A percentile compares a stretch with the other conserved stretches of the same genome.
phyloP scores from a whole-genome alignment of 2,113 vertebrate species.

The Motacilla tschutschensis region DNA sequence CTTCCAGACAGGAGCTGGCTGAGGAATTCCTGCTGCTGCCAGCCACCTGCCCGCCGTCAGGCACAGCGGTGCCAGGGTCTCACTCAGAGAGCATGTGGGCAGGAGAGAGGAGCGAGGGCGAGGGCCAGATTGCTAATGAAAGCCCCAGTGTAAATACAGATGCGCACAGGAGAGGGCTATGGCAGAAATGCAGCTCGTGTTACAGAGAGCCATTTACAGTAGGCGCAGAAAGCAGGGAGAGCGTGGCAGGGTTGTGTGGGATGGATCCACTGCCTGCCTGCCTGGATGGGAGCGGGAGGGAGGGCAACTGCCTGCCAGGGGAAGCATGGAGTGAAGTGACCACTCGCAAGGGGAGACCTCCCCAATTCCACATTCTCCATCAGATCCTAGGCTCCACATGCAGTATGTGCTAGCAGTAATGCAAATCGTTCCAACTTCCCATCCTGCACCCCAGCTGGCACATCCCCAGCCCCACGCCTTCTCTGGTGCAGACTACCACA shows the following conservation, averaged over 20 bases:
- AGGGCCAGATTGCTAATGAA: conserved; percentile 7
- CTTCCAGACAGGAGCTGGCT: background rate
- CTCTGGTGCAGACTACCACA: too few species aligned
- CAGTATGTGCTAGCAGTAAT: background rate
- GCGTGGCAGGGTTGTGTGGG: background rate
- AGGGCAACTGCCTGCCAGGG: background rate
- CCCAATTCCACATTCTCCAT: background rate
- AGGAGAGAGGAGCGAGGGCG: background rate
- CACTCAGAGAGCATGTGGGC: background rate
- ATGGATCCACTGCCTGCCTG: background rate
- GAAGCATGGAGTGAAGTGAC: background rate
- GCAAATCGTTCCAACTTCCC: background rate
- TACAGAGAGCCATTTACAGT: conserved; percentile 42
- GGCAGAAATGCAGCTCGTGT: conserved; percentile 45
- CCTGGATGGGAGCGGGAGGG: background rate
- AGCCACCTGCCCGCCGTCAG: background rate
- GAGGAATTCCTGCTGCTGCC: background rate
- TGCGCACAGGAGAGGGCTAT: background rate
- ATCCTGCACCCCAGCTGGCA: accelerated
- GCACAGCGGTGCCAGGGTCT: background rate
- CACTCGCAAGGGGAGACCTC: accelerated
- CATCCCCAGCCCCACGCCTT: background rate
- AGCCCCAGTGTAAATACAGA: conserved; percentile 30
- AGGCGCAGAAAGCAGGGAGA: background rate
- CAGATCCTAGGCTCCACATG: background rate